A percentile compares a stretch with the other conserved stretches of the same genome.
These are phyloP conservation scores for Nomada hirtipes DNA, from an alignment of 2,888 invertebrate species.

Conservation along the genomic window DNA sequence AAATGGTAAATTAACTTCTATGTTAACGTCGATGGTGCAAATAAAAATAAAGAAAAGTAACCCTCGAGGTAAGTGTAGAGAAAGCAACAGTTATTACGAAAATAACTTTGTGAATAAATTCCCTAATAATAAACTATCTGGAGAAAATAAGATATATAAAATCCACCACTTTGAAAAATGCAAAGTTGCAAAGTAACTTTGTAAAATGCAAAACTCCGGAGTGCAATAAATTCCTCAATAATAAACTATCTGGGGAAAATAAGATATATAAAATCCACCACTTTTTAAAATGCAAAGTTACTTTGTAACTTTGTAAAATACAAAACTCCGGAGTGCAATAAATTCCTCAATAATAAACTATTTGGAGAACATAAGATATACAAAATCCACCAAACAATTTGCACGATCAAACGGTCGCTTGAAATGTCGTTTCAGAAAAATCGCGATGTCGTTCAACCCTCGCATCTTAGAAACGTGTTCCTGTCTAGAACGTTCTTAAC, in stretches of 20 bases:
- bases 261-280: neutral
- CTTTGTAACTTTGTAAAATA: too few species aligned
- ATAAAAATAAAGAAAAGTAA: too few species aligned
- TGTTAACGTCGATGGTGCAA: too few species aligned
- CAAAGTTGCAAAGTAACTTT: too few species aligned
- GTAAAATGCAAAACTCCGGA: neutral
- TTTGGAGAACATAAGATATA: neutral
- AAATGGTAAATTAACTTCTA: too few species aligned
- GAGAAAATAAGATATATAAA: neutral
- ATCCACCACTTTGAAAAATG: neutral
- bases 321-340: neutral
- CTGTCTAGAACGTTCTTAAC: neutral
- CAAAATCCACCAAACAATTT: constrained; percentile 1
- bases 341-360: neutral
- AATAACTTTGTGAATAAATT: neutral
- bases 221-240: neutral
- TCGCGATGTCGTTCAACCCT: neutral
- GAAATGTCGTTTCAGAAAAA: neutral
- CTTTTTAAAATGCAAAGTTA: too few species aligned
- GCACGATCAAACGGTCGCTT: constrained; percentile 24
- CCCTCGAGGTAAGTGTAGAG: too few species aligned
- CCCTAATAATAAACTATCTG: neutral
- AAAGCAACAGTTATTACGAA: too few species aligned
- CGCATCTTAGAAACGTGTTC: neutral
- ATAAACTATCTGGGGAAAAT: neutral